Base-by-base conservation (phyloP, 2,797 vertebrate genomes). In the Euthynnus affinis region DNA sequence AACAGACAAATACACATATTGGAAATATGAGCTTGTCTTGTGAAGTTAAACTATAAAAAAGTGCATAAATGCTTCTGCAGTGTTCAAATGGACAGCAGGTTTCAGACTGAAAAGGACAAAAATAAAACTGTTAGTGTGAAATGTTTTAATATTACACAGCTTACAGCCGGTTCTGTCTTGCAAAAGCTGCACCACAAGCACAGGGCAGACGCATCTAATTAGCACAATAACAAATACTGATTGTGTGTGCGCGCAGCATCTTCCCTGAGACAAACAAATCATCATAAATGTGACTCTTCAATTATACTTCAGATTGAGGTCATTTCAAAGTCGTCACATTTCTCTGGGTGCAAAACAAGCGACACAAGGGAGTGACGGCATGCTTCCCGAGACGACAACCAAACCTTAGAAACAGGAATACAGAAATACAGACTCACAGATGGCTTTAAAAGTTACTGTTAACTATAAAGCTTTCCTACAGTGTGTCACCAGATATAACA, bases 251-350 rank as follows among this genome's bases (percentile, higher is more conserved):
- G 48, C 55, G 78, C 80, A 90, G 79, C 74, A 81, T 73, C 74
- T 82, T 91, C 86, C 91, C 91, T 90, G 92, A 92, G 91, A 77
- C 69, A 37, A 77, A 76, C 3, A 74, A 40, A 76, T 32, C 9
- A 75, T 48, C 68, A 0, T 20, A 46, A 57, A 4, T 29, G 65
- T 42, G 27, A 63, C 60, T 3, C 55, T 68, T 46, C 29, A n/a
- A 67, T 34, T 46, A 17, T n/a, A 67, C 48, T 44, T 62, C 42
- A 61, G 8, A 17, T 75, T 78, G 7, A 10, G 4, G 0, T 65
- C 9, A 69, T 46, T 57, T 72, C 9, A 57, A 44, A 64, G 23
- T 78, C 13, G 59, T 76, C 42, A 74, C 46, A 73, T 74, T 85
- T 57, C 20, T 76, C 22, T 51, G 20, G 29, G 40, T 74, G 51